Percentiles rank a stretch among this genome's conserved stretches.
These are phyloP conservation scores for Amblyopsis hoosieri DNA, from an alignment of 2,797 vertebrate genomes.

Conservation along the genomic window DNA sequence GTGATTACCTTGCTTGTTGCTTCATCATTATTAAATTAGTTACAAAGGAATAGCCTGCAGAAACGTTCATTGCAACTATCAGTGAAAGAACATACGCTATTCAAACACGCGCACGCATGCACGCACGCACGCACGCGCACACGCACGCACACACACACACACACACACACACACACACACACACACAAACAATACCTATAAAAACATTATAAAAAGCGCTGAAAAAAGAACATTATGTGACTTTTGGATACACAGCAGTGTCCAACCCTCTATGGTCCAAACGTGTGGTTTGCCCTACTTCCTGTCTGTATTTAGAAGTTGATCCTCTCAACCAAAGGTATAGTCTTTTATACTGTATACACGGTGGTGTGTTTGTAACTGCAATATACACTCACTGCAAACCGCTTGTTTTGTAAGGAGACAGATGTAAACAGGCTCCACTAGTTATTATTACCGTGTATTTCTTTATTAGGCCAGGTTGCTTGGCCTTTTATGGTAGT, in stretches of 20 bases:
- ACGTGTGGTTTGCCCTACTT: too few relatives aligned
- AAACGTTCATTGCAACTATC: not conserved
- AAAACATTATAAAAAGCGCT: not conserved
- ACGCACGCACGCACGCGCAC: too few relatives aligned
- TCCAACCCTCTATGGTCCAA: too few relatives aligned
- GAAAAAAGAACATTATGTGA: too few relatives aligned
- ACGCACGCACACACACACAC: not conserved
- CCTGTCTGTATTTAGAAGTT: too few relatives aligned
- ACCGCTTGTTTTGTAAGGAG: slow-evolving; percentile 20
- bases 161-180: slow-evolving; percentile 1
- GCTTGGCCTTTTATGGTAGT: slow-evolving; percentile 28
- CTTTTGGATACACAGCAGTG: too few relatives aligned
- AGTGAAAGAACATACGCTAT: not conserved
- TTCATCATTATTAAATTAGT: too few relatives aligned
- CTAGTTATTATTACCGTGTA: slow-evolving; percentile 19
- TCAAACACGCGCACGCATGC: slow-evolving; percentile 2
- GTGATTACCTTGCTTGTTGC: too few relatives aligned
- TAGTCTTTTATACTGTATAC: slow-evolving; percentile 16
- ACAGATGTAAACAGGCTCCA: slow-evolving; percentile 7
- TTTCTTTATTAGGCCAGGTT: slow-evolving; percentile 24
- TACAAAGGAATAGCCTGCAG: too few relatives aligned
- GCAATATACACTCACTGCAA: slow-evolving; percentile 6
- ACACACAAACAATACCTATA: slow-evolving; percentile 1
- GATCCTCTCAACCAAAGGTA: too few relatives aligned
- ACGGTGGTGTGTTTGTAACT: slow-evolving; percentile 30